Evolutionary conservation across 2,888 invertebrate genomes (phyloP).

Genomic region (Rambutsinella grinnellia): DNA sequence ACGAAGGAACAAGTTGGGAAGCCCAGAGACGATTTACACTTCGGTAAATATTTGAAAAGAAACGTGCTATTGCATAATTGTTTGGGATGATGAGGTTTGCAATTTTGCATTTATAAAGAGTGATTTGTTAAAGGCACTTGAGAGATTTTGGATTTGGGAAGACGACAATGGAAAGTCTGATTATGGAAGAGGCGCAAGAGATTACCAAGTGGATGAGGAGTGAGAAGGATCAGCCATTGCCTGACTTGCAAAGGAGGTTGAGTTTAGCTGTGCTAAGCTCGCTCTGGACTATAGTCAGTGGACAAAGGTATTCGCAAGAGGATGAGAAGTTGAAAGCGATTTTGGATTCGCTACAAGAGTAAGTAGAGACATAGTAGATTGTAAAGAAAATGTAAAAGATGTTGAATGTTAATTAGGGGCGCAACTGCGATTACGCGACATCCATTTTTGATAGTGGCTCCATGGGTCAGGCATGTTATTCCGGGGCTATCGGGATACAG

Average conservation of each 20-base stretch:
- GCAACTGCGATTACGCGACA: constrained; percentile 28
- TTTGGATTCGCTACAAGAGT: constrained; percentile 28
- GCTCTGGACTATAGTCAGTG: constrained; percentile 47
- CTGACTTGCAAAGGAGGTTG: constrained; percentile 22
- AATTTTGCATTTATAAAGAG: not conserved
- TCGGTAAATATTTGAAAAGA: constrained; percentile 7
- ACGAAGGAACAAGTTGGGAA: constrained; percentile 27
- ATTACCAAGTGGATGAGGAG: constrained; percentile 29
- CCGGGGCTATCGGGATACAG: constrained; percentile 32
- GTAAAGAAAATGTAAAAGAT: not conserved
- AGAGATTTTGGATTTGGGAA: constrained; percentile 57
- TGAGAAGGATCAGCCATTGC: constrained; percentile 24
- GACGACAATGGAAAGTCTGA: constrained; percentile 40
- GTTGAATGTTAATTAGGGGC: not conserved
- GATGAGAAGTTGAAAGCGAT: constrained; percentile 38
- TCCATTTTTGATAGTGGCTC: constrained; percentile 39
- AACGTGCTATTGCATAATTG: not conserved
- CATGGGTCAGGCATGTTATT: constrained; percentile 28
- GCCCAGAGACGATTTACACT: constrained; percentile 33
- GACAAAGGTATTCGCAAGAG: constrained; percentile 41
- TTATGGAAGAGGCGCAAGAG: constrained; percentile 48
- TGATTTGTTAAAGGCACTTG: no score
- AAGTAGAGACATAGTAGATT: not conserved
- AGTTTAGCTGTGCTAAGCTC: constrained; percentile 49
- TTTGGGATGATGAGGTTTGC: no score